Evolutionary conservation across 2,113 vertebrate species (phyloP).

Genomic region (Promerops cafer): DNA sequence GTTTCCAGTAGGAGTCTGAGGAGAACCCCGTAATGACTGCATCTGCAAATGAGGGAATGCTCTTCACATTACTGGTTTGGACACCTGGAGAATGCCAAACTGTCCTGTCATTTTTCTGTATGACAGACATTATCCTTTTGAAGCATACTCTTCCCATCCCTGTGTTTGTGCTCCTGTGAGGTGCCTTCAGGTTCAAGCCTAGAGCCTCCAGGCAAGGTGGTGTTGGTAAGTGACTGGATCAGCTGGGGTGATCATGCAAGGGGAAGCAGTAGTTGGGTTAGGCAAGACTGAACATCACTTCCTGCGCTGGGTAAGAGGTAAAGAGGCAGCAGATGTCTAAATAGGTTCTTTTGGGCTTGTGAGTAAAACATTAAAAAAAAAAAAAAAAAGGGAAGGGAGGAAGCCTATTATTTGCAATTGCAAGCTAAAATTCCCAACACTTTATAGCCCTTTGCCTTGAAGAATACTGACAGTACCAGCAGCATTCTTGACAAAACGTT

Average conservation of each 20-base stretch:
- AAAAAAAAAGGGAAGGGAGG: fast-evolving
- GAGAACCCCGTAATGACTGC: background rate
- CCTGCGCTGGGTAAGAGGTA: background rate
- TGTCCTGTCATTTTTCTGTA: background rate
- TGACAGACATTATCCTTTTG: background rate
- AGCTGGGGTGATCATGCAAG: background rate
- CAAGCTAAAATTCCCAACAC: background rate
- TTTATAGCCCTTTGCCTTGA: background rate
- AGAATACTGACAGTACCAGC: background rate
- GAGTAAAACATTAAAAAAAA: background rate
- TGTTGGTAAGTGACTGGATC: fast-evolving
- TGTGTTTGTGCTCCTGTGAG: background rate
- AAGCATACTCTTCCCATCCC: background rate
- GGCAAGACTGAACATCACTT: background rate
- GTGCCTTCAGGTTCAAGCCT: background rate
- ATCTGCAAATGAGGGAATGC: background rate
- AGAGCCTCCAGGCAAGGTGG: background rate
- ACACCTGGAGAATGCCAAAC: background rate
- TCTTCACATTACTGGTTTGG: background rate
- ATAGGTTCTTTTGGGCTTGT: background rate
- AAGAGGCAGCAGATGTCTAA: background rate
- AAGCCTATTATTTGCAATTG: background rate
- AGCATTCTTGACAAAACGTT: background rate
- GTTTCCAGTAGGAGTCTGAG: background rate
- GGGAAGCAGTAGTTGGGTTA: background rate